A percentile compares a stretch with the other conserved stretches of the same genome.
phyloP scores from a whole-genome alignment of 2,888 invertebrate species.

The Sphaerophoria rueppellii region DNA sequence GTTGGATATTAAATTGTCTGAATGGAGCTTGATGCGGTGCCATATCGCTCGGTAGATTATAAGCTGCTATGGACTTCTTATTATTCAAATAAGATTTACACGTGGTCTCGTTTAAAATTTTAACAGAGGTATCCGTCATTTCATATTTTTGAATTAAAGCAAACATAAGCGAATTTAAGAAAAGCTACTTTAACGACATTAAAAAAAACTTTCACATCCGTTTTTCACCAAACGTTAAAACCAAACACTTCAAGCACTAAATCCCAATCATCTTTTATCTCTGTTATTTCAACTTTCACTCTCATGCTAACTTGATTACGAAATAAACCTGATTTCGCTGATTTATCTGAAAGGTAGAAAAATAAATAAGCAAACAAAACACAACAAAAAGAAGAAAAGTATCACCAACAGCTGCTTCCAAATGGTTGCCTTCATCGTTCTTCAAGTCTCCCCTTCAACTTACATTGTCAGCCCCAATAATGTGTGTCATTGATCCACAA shows the following conservation, averaged over 20 bases:
- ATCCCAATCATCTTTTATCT: conserved; percentile 43
- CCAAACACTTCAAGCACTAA: conserved; percentile 14
- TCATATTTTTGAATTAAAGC: too few species aligned
- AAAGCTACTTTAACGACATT: background rate
- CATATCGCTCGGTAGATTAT: too few species aligned
- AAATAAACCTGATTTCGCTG: conserved; percentile 47
- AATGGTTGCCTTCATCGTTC: conserved; percentile 23
- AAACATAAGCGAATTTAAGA: background rate
- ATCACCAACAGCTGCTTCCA: conserved; percentile 43
- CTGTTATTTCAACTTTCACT: conserved; percentile 45
- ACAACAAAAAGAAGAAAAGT: too few species aligned
- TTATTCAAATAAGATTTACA: too few species aligned
- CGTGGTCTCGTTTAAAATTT: too few species aligned
- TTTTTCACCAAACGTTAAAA: background rate
- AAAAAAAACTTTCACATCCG: background rate
- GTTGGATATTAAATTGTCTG: too few species aligned
- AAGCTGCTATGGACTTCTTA: too few species aligned
- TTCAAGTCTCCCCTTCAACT: background rate
- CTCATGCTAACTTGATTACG: conserved; percentile 61
- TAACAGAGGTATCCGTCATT: too few species aligned
- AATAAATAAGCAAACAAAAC: conserved; percentile 2
- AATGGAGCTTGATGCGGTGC: too few species aligned
- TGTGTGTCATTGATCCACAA: conserved; percentile 64
- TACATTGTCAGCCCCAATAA: conserved; percentile 28
- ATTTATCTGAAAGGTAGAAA: conserved; percentile 42